Evolutionary conservation across 2,113 vertebrate species (phyloP).

Genomic region (Gallinago media): DNA sequence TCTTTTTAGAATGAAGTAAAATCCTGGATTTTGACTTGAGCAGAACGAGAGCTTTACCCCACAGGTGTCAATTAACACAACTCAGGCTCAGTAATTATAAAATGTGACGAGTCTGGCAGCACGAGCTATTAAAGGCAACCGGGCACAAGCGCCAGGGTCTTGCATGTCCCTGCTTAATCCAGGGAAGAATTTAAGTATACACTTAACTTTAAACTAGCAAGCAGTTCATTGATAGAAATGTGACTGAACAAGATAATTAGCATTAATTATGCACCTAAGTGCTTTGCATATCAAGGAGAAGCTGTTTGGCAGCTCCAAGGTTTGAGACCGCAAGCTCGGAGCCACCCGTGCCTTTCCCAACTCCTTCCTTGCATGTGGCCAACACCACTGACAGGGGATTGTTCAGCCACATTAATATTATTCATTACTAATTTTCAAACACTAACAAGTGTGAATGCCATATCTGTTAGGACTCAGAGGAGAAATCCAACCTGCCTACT

Average conservation of each 20-base stretch:
- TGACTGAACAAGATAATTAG: not conserved
- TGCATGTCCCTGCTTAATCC: not conserved
- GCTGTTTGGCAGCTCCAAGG: not conserved
- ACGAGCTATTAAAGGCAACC: not conserved
- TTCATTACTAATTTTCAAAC: not conserved
- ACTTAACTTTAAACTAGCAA: not conserved
- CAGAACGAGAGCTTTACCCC: not conserved
- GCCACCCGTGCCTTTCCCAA: not conserved
- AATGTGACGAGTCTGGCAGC: not conserved
- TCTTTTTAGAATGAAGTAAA: not conserved
- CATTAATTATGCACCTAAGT: not conserved
- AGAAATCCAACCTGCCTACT: slow-evolving; percentile 42
- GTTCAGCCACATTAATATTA: not conserved
- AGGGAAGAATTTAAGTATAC: not conserved
- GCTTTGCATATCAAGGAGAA: slow-evolving; percentile 14
- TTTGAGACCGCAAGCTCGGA: not conserved
- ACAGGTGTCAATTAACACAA: not conserved
- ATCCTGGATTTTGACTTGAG: not conserved
- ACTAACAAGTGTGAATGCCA: slow-evolving; percentile 10
- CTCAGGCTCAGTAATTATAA: not conserved
- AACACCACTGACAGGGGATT: not conserved
- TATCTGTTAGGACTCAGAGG: slow-evolving; percentile 2
- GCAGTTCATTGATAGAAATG: not conserved
- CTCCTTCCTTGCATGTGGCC: not conserved
- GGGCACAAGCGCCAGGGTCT: not conserved